Conservation (phyloP, 2,113 vertebrate genomes). For the Sinocyclocheilus rhinocerous region DNA sequence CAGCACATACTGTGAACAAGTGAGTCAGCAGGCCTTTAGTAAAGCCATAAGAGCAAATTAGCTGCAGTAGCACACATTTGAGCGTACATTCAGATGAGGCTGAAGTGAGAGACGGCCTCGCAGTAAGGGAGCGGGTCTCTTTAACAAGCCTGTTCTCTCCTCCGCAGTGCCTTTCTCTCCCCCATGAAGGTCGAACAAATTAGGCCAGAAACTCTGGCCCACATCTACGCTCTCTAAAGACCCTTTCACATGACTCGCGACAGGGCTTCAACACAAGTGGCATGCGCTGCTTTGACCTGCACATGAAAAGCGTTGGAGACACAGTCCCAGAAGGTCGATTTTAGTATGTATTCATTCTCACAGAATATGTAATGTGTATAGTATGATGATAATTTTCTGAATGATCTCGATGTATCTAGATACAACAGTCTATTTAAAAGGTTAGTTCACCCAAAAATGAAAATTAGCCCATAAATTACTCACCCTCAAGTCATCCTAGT, state of each 20-base stretch:
- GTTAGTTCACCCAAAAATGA: too few species aligned
- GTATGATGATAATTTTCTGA: not conserved
- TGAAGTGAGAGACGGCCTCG: slow-evolving; percentile 13
- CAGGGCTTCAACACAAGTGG: not conserved
- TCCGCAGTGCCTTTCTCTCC: slow-evolving; percentile 58
- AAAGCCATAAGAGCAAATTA: slow-evolving; percentile 16
- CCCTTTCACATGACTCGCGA: slow-evolving; percentile 38
- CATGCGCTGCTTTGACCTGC: not conserved
- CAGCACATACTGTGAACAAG: not conserved
- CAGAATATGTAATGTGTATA: not conserved
- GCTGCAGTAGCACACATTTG: slow-evolving; percentile 9
- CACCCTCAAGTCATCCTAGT: too few species aligned
- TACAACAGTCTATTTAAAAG: not conserved
- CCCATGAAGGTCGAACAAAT: slow-evolving; percentile 60
- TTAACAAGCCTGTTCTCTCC: slow-evolving; percentile 29
- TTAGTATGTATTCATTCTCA: not conserved
- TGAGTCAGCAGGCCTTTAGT: slow-evolving; percentile 5
- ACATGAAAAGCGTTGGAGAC: not conserved
- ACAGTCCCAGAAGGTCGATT: not conserved
- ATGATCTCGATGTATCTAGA: not conserved
- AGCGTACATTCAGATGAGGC: not conserved
- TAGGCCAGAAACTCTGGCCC: slow-evolving; percentile 60
- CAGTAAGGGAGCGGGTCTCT: slow-evolving; percentile 20
- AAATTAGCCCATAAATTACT: too few species aligned
- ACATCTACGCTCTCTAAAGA: slow-evolving; percentile 53